Evolutionary conservation across 35 echinoderm and acorn worm genomes (phyloP).

Genomic region (Amphiura filiformis): DNA sequence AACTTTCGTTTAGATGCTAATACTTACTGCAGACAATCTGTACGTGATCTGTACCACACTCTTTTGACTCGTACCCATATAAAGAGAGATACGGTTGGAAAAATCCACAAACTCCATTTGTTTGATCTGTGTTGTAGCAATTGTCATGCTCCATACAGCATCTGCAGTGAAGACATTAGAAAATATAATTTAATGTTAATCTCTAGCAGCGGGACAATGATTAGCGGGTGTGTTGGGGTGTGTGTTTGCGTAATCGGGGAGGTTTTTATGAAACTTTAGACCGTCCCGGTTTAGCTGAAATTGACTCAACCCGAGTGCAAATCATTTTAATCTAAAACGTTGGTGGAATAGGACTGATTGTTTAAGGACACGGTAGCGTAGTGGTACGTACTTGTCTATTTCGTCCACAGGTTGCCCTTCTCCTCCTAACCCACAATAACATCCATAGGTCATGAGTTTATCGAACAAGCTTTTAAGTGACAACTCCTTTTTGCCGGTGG

Average conservation of each 20-base stretch:
- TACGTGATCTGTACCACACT: not conserved
- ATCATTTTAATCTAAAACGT: not conserved
- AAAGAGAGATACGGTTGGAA: not conserved
- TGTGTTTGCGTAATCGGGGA: not conserved
- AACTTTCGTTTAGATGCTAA: too few relatives aligned
- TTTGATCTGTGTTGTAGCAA: not conserved
- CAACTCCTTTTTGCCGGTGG: not conserved
- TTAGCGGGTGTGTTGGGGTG: not conserved
- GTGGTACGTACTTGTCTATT: slow-evolving; percentile 46
- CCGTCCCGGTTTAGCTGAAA: not conserved
- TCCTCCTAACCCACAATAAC: slow-evolving; percentile 75
- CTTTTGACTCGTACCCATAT: not conserved
- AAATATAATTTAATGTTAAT: not conserved
- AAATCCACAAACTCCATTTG: not conserved
- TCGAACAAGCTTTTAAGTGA: not conserved
- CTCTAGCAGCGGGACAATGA: not conserved
- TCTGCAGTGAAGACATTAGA: not conserved
- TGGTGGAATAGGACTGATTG: not conserved
- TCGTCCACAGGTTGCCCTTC: slow-evolving; percentile 51
- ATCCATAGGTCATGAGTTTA: slow-evolving; percentile 37
- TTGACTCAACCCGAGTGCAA: not conserved
- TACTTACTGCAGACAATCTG: not conserved
- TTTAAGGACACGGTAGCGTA: not conserved
- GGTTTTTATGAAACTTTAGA: not conserved
- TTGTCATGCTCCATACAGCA: not conserved